A percentile compares a stretch with the other conserved stretches of the same genome.
phyloP scores from a whole-genome alignment of 2,888 invertebrate species.

The Drosophila eohydei region DNA sequence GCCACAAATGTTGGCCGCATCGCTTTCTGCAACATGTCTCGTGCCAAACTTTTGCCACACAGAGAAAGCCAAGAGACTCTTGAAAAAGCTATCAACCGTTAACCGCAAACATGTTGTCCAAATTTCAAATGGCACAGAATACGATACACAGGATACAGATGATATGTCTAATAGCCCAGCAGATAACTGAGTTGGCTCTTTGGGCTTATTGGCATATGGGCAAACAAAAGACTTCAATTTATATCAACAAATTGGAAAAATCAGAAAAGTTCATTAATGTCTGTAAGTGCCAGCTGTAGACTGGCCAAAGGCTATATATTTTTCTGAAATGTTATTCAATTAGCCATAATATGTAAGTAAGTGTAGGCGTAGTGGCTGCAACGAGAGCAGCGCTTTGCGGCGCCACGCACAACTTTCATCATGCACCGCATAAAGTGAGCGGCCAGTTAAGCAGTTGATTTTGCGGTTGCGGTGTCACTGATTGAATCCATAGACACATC shows the following conservation, averaged over 20 bases:
- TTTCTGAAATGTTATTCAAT: slow-evolving; percentile 7
- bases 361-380: background rate
- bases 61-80: slow-evolving; percentile 41
- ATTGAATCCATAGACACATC: slow-evolving; percentile 65
- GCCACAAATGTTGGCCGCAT: slow-evolving; percentile 46
- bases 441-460: slow-evolving; percentile 65
- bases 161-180: slow-evolving; percentile 20
- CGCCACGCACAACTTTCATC: slow-evolving; percentile 35
- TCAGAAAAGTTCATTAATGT: too few relatives aligned
- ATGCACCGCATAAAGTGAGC: slow-evolving; percentile 29
- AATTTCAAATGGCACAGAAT: slow-evolving; percentile 40
- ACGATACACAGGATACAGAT: slow-evolving; percentile 17
- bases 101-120: slow-evolving; percentile 74
- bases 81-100: slow-evolving; percentile 71
- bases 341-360: background rate
- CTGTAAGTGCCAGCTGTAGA: too few relatives aligned
- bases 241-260: background rate
- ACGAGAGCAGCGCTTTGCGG: slow-evolving; percentile 9
- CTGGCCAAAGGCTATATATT: background rate
- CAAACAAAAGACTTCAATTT: background rate
- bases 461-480: slow-evolving; percentile 66
- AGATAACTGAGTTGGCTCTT: slow-evolving; percentile 11
- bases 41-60: slow-evolving; percentile 56
- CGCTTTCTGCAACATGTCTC: slow-evolving; percentile 50
- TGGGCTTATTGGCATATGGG: background rate